Base-by-base conservation (phyloP, 2,797 vertebrate genomes). In the Onychomys arenicola region DNA sequence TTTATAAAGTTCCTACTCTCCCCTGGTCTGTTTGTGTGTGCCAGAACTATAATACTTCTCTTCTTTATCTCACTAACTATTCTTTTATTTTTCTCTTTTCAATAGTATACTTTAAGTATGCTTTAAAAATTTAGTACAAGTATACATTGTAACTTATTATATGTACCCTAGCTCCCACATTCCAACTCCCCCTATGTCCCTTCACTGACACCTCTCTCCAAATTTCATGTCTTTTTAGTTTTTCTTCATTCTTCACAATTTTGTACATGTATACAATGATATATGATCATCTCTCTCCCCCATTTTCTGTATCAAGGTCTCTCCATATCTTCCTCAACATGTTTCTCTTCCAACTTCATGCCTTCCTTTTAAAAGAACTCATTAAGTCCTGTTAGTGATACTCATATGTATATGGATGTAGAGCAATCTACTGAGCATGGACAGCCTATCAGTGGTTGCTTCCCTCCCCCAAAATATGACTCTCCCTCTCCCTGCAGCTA, bases 1-100 rank as follows among this genome's bases (percentile, higher is more conserved):
- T 81, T 91, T 61, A 65, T 81, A 71, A 81, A 94, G 83, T 88
- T 52, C 71, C 65, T 89, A 0, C 65, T 91, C 63, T 76, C 43
- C 1, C 9, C 32, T 77, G 27, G 8, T 76, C 25, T 61, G 29
- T 90, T 34, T 87, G 25, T 83, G 46, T 84, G 85, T 27, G 27
- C 14, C 34, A 87, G 25, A 37, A 40, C 19, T 92, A 5, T 78
- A 34, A 49, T 89, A 7, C 52, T 89, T 65, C 52, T 93, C 55
- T 16, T 94, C 82, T 80, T 71, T 11, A 37, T 82, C 57, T 71
- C 80, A 37, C 55, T 93, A 32, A 9, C 34, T 69, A 65, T 84
- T 87, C 21, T 91, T 75, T 40, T 17, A 83, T 17, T 89, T 91
- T 69, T 52, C 6, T 52, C 12, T 52, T 52, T 71, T 86, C 27